phyloP scores from a whole-genome alignment of 2,888 invertebrate species.

The Aphodius granarius region DNA sequence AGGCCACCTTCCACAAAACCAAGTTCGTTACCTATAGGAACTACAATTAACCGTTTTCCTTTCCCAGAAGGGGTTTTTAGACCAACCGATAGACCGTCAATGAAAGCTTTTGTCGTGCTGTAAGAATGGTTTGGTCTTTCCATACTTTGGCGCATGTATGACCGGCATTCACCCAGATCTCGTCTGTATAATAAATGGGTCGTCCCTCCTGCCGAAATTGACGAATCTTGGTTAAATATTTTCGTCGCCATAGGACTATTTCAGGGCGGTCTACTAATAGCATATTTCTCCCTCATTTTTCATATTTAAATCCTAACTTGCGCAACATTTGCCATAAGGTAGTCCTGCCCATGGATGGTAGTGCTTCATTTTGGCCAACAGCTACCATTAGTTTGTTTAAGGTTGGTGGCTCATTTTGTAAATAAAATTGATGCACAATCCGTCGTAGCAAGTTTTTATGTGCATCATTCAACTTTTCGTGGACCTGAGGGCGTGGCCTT shows the following conservation, averaged over 20 bases:
- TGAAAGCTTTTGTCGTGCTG: conserved; percentile 23
- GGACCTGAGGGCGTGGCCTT: background rate
- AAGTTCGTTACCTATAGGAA: background rate
- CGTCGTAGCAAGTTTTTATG: background rate
- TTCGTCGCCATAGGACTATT: conserved; percentile 1
- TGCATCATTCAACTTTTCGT: background rate
- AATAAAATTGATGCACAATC: background rate
- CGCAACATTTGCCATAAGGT: background rate
- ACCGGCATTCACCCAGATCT: conserved; percentile 35
- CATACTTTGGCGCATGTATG: conserved; percentile 30
- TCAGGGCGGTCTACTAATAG: background rate
- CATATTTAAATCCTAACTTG: background rate
- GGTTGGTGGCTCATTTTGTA: background rate
- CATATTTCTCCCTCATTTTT: background rate
- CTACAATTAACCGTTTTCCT: conserved; percentile 15
- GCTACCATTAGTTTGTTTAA: background rate
- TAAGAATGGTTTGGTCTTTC: conserved; percentile 20
- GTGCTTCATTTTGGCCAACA: background rate
- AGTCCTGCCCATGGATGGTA: background rate
- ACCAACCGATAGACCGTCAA: conserved; percentile 16
- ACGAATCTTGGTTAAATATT: conserved; percentile 1
- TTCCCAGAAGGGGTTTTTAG: conserved; percentile 21
- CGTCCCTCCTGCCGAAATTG: conserved; percentile 7
- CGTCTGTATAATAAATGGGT: conserved; percentile 33
- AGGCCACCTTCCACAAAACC: background rate